Percentiles rank a stretch among this genome's conserved stretches.
Evolutionary conservation across 2,888 invertebrate genomes (phyloP).

Genomic region (Orthosia gracilis): DNA sequence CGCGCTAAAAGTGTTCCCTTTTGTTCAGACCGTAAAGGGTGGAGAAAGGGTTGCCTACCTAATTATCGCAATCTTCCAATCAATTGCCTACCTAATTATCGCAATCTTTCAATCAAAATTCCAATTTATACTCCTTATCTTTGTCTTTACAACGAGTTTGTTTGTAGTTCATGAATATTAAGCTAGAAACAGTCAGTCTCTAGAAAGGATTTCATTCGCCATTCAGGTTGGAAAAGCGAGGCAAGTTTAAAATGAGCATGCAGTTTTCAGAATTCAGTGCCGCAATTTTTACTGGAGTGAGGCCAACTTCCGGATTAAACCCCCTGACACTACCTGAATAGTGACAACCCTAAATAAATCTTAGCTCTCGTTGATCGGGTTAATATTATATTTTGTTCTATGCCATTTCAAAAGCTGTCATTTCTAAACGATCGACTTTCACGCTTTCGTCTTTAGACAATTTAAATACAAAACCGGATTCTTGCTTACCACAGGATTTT

Average conservation of each 20-base stretch:
- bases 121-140: constrained; percentile 2
- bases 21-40: too few species aligned
- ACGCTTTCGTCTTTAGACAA: neutral
- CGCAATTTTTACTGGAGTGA: neutral
- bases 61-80: too few species aligned
- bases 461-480: constrained; percentile 4
- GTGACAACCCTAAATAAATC: constrained; percentile 2
- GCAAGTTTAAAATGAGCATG: neutral
- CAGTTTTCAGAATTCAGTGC: neutral
- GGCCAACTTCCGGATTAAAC: neutral
- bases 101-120: too few species aligned
- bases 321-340: too few species aligned
- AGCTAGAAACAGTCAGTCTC: neutral
- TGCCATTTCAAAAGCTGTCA: neutral
- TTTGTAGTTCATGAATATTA: neutral
- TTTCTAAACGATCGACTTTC: neutral
- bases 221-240: neutral
- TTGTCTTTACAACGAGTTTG: neutral
- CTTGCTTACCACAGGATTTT: neutral
- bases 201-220: neutral
- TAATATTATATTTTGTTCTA: constrained; percentile 7
- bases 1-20: too few species aligned
- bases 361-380: neutral
- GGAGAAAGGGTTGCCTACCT: too few species aligned
- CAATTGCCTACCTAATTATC: too few species aligned